These are phyloP conservation scores for Apamea monoglypha DNA, from an alignment of 2,888 invertebrate genomes.

Conservation along the genomic window DNA sequence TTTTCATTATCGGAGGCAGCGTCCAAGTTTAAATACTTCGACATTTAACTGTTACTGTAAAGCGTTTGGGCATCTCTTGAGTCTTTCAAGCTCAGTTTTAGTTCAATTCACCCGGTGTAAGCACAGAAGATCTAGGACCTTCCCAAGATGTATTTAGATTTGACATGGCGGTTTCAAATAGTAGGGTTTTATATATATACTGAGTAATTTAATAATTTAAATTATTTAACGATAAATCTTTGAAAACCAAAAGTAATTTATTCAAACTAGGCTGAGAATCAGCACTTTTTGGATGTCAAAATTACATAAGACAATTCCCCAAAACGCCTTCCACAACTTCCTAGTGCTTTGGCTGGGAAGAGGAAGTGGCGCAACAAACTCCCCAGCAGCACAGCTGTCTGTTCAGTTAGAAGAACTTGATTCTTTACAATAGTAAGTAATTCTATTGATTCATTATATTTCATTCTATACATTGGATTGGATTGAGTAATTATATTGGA, in stretches of 20 bases:
- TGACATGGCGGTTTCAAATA: neutral
- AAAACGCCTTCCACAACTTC: neutral
- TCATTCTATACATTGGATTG: too few species aligned
- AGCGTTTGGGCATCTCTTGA: conserved; percentile 31
- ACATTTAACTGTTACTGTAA: conserved; percentile 52
- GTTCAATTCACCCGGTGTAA: conserved; percentile 41
- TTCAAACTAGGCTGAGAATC: neutral
- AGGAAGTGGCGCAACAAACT: neutral
- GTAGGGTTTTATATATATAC: neutral
- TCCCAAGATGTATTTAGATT: conserved; percentile 32
- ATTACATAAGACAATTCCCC: neutral
- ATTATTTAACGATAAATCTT: neutral
- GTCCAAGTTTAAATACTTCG: conserved; percentile 52
- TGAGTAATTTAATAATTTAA: neutral
- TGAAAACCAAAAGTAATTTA: neutral
- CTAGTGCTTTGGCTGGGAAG: neutral
- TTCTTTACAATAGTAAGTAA: too few species aligned
- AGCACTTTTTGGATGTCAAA: neutral
- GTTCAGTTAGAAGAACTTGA: neutral
- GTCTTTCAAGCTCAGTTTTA: conserved; percentile 47
- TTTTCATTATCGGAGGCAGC: conserved; percentile 46
- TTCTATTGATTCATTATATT: too few species aligned
- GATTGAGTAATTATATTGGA: too few species aligned
- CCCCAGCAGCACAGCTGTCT: neutral
- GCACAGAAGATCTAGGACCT: conserved; percentile 33